Percentiles rank a stretch among this genome's conserved stretches.
Evolutionary conservation across 2,113 vertebrate species (phyloP).

Genomic region (Nerophis ophidion): DNA sequence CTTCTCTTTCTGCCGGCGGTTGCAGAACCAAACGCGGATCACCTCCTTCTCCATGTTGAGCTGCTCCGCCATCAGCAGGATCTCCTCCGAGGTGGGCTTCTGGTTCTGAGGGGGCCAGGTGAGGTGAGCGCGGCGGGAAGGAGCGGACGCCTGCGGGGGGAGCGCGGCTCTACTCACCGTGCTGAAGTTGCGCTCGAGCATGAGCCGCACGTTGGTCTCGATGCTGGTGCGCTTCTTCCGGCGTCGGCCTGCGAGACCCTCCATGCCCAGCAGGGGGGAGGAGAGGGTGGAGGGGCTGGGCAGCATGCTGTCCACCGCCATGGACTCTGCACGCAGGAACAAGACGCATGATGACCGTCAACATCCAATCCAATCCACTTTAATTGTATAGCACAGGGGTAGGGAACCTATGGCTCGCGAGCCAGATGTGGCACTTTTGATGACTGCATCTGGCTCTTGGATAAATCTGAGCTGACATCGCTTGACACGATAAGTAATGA

Average conservation of each 20-base stretch:
- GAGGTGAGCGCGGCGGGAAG: neutral
- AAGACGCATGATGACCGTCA: neutral
- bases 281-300: slow-evolving; percentile 84
- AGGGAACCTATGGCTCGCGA: too few species aligned
- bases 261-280: slow-evolving; percentile 80
- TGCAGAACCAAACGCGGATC: slow-evolving; percentile 93
- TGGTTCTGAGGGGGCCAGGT: slow-evolving; percentile 74
- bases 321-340: slow-evolving; percentile 72
- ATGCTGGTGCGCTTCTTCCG: slow-evolving; percentile 94
- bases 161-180: slow-evolving; percentile 57
- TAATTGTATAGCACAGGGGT: too few species aligned
- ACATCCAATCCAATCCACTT: too few species aligned
- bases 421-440: too few species aligned
- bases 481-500: too few species aligned
- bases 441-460: too few species aligned
- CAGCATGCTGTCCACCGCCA: slow-evolving; percentile 88
- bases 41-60: slow-evolving; percentile 95
- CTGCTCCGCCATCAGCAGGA: slow-evolving; percentile 87
- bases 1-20: slow-evolving; percentile 90
- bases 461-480: too few species aligned
- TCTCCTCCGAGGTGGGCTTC: slow-evolving; percentile 94
- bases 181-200: slow-evolving; percentile 85
- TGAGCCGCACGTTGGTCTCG: slow-evolving; percentile 86
- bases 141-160: neutral
- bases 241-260: slow-evolving; percentile 82